Base-by-base conservation (phyloP, 1,140 invertebrate genomes). In the Bombus difficillimus region DNA sequence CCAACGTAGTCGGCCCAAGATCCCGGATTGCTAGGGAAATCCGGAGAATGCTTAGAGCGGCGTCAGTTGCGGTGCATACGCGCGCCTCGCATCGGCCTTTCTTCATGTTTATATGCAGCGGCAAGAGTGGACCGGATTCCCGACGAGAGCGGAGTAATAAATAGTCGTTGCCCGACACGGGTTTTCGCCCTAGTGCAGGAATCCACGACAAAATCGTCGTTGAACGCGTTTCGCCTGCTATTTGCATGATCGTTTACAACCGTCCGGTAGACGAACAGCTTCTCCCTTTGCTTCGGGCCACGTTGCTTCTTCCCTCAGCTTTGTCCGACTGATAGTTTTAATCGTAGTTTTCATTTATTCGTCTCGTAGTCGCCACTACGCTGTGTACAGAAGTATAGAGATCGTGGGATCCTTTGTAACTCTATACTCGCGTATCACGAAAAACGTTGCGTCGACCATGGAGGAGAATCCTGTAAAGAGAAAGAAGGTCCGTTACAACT, bases 61-160 rank as follows among this genome's bases (percentile, higher is more conserved):
- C 74, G 78, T 43, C 59, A 39, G 68, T 71, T 66, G 69, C 62
- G 32, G 68, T 41, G 87, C 78, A 88, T 80, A 74, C 79, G 72
- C 79, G 66, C 57, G 41, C 66, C 71, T 15, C 12, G 39, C 62
- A 59, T 71, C 86, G 73, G 78, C 47, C 80, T 72, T 89, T 85
- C 90, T 90, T 91, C 91, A 90, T 91, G 91, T 92, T 91, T 92
- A 92, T 92, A 91, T 92, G 89, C 90, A 92, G 85, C 86, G 79
- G 86, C 80, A 62, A 66, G 47, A 59, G 73, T 66, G 76, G 85
- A 81, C 82, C 76, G 78, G 69, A 53, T 74, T 68, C 69, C 85
- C 71, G 64, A 34, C 66, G 41, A 82, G 86, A 83, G 78, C 64
- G 39, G 62, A 69, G 83, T 89, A 91, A 91, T 91, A 91, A 91